Percentiles rank a stretch among this genome's conserved stretches.
These are phyloP conservation scores for Ciconia nigra DNA, from an alignment of 2,797 vertebrate genomes.

Conservation along the genomic window DNA sequence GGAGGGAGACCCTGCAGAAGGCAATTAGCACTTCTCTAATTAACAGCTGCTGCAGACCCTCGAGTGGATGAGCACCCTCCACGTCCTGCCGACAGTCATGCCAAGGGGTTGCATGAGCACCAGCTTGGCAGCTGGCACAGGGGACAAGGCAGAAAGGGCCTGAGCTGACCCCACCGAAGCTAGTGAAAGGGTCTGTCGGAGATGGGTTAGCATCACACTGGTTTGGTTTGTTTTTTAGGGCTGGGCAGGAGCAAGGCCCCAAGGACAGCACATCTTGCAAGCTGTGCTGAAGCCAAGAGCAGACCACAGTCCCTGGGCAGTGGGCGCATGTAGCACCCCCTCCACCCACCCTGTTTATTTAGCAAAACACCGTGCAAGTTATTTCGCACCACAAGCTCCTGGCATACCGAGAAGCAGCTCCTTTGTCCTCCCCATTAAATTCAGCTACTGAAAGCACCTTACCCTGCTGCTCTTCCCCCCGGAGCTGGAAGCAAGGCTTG, in stretches of 20 bases:
- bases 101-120: rapidly evolving
- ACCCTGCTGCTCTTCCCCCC: background rate
- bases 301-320: too few species aligned
- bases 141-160: background rate
- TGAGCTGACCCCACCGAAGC: background rate
- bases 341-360: background rate
- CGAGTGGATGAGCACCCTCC: background rate
- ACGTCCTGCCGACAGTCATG: background rate
- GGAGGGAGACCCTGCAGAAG: background rate
- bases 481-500: background rate
- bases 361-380: background rate
- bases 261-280: background rate
- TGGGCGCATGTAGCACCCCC: background rate
- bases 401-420: background rate
- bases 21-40: too few species aligned
- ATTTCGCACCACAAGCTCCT: background rate
- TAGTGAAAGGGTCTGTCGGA: too few species aligned
- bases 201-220: rapidly evolving
- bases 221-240: background rate
- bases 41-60: background rate
- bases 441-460: background rate
- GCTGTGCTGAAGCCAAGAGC: rapidly evolving
- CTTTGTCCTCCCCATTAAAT: background rate
- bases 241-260: background rate
- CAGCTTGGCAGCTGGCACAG: background rate